Percentiles rank a stretch among this genome's conserved stretches.
phyloP scores from a whole-genome alignment of 2,797 vertebrate species.

The Crenichthys baileyi region DNA sequence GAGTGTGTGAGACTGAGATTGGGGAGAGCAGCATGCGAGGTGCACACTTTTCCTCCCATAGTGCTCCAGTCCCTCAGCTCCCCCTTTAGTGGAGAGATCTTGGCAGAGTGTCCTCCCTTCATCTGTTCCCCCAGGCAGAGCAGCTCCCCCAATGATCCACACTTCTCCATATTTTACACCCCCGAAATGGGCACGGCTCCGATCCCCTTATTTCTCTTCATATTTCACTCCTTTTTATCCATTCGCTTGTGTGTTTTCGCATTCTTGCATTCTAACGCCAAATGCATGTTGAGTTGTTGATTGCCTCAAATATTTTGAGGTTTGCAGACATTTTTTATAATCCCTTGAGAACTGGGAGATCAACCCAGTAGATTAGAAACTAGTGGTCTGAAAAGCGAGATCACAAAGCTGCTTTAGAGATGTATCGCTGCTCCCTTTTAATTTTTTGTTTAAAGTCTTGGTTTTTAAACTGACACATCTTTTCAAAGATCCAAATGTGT shows the following conservation, averaged over 20 bases:
- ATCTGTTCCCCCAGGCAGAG: constrained; percentile 84
- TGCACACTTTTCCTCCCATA: constrained; percentile 78
- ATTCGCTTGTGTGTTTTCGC: constrained; percentile 79
- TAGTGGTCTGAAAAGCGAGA: constrained; percentile 70
- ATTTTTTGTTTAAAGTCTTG: constrained; percentile 38
- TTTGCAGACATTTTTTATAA: constrained; percentile 79
- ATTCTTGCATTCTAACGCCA: constrained; percentile 80
- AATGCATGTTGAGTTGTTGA: constrained; percentile 81
- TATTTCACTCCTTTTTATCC: constrained; percentile 81
- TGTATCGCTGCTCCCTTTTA: constrained; percentile 49
- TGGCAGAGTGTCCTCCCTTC: constrained; percentile 82
- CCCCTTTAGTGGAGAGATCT: constrained; percentile 83
- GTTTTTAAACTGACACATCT: constrained; percentile 41
- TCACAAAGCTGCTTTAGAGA: constrained; percentile 56
- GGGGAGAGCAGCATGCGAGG: constrained; percentile 78
- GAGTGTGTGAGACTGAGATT: constrained; percentile 81
- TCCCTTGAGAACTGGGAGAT: constrained; percentile 75
- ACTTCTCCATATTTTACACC: constrained; percentile 85
- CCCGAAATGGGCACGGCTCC: constrained; percentile 82
- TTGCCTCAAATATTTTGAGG: constrained; percentile 82
- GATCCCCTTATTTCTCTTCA: constrained; percentile 81
- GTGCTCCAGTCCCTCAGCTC: constrained; percentile 76
- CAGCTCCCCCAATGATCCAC: constrained; percentile 83
- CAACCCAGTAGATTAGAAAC: constrained; percentile 79
- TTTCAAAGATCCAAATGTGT: constrained; percentile 59